These are phyloP conservation scores for Papilio xuthus DNA, from an alignment of 1,140 invertebrate species.

Conservation along the genomic window DNA sequence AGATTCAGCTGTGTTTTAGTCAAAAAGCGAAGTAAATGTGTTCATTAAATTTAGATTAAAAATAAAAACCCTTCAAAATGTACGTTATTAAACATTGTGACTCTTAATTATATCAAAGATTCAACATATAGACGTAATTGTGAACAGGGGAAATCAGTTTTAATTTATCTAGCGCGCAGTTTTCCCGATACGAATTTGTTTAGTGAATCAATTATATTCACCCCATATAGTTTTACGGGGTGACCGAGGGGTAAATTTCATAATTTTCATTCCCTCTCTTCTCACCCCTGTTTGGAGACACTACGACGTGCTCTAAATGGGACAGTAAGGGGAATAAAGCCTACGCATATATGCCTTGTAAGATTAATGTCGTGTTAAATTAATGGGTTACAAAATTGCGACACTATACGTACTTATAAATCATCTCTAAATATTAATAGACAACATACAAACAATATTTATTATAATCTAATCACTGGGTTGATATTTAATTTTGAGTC, in stretches of 20 bases:
- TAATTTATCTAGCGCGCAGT: not conserved
- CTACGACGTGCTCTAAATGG: constrained; percentile 22
- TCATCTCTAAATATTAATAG: not conserved
- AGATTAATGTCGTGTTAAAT: constrained; percentile 2
- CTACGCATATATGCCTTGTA: not conserved
- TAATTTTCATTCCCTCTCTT: constrained; percentile 52
- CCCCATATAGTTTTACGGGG: constrained; percentile 46
- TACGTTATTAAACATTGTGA: not conserved
- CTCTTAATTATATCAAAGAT: not conserved
- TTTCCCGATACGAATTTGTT: constrained; percentile 42
- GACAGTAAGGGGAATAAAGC: constrained; percentile 15
- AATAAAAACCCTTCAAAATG: too few species aligned
- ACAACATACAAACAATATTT: not conserved
- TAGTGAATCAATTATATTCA: constrained; percentile 55
- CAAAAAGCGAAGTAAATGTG: not conserved
- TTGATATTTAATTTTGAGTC: not conserved
- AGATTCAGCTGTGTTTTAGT: too few species aligned
- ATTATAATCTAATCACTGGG: not conserved
- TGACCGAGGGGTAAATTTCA: constrained; percentile 42
- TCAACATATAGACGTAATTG: not conserved
- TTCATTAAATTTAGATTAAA: too few species aligned
- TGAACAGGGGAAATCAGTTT: constrained; percentile 13
- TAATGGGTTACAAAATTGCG: constrained; percentile 13
- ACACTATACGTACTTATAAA: not conserved
- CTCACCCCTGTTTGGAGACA: constrained; percentile 37